Percentiles rank a stretch among this genome's conserved stretches.
These are phyloP conservation scores for Litoditis marina DNA, from an alignment of 2,888 invertebrate genomes.

Conservation along the genomic window DNA sequence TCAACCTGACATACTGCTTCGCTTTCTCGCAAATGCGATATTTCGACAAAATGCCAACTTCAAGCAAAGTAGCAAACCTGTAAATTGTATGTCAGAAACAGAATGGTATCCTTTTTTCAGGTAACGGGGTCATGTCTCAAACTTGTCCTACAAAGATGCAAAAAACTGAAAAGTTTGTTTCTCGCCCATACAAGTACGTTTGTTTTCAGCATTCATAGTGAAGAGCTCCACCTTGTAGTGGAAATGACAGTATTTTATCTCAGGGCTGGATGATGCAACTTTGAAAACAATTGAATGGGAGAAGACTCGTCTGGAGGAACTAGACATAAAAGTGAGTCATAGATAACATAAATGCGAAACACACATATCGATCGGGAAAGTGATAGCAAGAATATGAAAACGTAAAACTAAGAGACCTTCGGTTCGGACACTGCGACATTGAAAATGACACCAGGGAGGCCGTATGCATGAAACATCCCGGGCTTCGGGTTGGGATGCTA, in stretches of 20 bases:
- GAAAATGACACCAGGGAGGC: no score
- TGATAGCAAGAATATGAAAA: no score
- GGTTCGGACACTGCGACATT: no score
- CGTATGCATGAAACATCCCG: no score
- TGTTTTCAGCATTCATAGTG: not conserved
- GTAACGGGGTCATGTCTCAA: slow-evolving; percentile 94
- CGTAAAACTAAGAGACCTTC: no score
- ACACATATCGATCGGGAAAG: no score
- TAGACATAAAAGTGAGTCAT: slow-evolving; percentile 73
- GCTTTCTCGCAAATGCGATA: no score
- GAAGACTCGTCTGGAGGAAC: slow-evolving; percentile 81
- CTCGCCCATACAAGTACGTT: slow-evolving; percentile 89
- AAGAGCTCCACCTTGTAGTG: not conserved
- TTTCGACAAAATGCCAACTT: no score
- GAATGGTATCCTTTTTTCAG: slow-evolving; percentile 2
- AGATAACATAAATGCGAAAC: no score
- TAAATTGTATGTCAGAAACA: not conserved
- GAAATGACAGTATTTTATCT: slow-evolving; percentile 32
- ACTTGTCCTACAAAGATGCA: slow-evolving; percentile 85
- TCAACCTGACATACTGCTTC: no score
- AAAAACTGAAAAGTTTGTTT: slow-evolving; percentile 83
- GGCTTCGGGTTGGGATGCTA: no score
- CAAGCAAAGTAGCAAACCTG: no score
- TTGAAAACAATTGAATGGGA: slow-evolving; percentile 98
- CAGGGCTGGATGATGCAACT: slow-evolving; percentile 83